A percentile compares a stretch with the other conserved stretches of the same genome.
phyloP scores from a whole-genome alignment of 2,888 invertebrate species.

The Odontomyia ornata region DNA sequence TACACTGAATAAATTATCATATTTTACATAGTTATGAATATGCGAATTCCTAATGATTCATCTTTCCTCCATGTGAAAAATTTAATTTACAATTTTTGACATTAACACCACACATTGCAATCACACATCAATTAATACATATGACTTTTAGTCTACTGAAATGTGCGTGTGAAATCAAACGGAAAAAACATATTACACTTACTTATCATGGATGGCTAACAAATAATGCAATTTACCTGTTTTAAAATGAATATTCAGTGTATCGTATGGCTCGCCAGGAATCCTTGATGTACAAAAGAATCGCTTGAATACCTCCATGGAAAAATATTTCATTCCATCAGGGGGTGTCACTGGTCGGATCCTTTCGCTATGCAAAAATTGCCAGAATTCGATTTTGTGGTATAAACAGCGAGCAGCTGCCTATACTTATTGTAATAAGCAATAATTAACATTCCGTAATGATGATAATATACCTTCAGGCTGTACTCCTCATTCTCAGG shows the following conservation, averaged over 20 bases:
- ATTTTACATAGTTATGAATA: too few species aligned
- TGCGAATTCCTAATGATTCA: too few species aligned
- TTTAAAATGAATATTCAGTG: conserved; percentile 60
- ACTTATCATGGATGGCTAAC: too few species aligned
- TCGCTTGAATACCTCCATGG: conserved; percentile 65
- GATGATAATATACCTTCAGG: conserved; percentile 53
- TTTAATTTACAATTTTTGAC: too few species aligned
- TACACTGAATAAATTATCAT: too few species aligned
- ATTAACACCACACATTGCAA: too few species aligned
- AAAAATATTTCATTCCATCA: conserved; percentile 63
- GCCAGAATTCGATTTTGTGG: conserved; percentile 65
- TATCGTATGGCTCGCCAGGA: conserved; percentile 64
- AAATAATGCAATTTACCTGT: conserved; percentile 53
- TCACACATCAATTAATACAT: too few species aligned
- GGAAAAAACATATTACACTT: too few species aligned
- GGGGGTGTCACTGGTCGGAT: conserved; percentile 61
- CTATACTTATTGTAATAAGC: conserved; percentile 31
- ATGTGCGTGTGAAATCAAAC: too few species aligned
- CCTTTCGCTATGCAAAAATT: conserved; percentile 62
- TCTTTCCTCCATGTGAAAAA: too few species aligned
- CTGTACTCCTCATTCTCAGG: conserved; percentile 56
- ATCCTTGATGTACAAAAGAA: conserved; percentile 67
- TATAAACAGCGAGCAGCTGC: conserved; percentile 47
- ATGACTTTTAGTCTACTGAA: too few species aligned
- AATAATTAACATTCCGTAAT: conserved; percentile 18